Evolutionary conservation across 2,113 vertebrate species (phyloP), one percentile per base, ranked within the genome.

Genomic region (Xyliphius kryptos): DNA sequence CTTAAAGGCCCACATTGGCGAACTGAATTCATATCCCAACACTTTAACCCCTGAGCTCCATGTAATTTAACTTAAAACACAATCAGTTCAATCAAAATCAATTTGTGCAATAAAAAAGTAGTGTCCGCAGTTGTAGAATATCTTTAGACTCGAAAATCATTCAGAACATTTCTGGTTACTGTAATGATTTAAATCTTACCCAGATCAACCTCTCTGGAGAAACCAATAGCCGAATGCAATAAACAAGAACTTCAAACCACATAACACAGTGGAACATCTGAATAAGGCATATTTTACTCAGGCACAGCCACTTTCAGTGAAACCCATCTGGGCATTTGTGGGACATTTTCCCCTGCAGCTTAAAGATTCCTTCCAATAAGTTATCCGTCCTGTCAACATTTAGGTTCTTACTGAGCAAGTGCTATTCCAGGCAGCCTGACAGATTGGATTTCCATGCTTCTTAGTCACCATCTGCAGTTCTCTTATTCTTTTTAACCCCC

Each of bases 301-400:
- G 72, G 73, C 75, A 80, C 60, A 55, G 26, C 56, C 49, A 68
- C 41, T 44, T 70, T 77, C 68, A 74, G 60, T 52, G 41, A 77
- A 80, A 79, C 79, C 64, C 80, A 80, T 85, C 77, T 76, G 80
- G 74, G 68, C 64, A 67, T 69, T 55, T 20, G 22, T 51, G 38
- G 49, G 64, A 73, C 76, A 69, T 41, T 76, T 80, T 81, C 61
- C 74, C 57, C 37, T 74, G 77, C 71, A 80, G 51, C 58, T 56
- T 47, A 3, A 5, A 69, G 67, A 79, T 84, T 80, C 73, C 80
- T 84, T 83, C 81, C 80, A 76, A 72, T 59, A 74, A 72, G 36
- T 76, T 76, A 78, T 76, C 72, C 75, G 70, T 41, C 67, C 47
- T 75, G 67, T 82, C 76, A 80, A 72, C 73, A 71, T 73, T 78